Conservation (phyloP, 2,797 vertebrate species). For the Sebastes baramenuke region DNA sequence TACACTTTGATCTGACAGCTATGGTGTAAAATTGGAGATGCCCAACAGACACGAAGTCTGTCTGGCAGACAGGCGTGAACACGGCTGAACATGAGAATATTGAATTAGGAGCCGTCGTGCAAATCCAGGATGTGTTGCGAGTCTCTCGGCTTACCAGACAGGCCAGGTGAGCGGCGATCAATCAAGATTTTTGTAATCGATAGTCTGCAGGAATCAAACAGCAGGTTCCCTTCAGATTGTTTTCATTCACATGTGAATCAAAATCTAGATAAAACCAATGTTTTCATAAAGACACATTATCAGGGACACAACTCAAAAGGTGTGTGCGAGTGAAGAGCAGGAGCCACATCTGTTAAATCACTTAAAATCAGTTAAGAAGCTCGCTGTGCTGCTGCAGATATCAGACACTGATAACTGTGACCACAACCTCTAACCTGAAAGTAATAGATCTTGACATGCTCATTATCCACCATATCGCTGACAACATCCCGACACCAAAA, state of each 20-base stretch:
- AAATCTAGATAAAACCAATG: neutral
- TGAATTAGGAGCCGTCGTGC: constrained; percentile 74
- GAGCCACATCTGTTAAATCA: constrained; percentile 71
- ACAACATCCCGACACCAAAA: neutral
- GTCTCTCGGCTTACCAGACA: constrained; percentile 43
- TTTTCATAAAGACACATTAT: neutral
- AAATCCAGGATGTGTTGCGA: constrained; percentile 29
- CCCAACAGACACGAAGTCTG: constrained; percentile 47
- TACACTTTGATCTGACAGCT: constrained; percentile 74
- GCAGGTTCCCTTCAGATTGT: neutral
- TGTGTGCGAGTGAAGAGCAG: constrained; percentile 5
- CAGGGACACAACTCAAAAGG: neutral
- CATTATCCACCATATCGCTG: constrained; percentile 57
- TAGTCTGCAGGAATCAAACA: constrained; percentile 2
- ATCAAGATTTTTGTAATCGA: constrained; percentile 22
- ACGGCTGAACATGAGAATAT: constrained; percentile 65
- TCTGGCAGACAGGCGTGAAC: constrained; percentile 54
- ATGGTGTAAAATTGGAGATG: constrained; percentile 65
- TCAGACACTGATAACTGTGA: constrained; percentile 62
- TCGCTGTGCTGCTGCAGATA: constrained; percentile 56
- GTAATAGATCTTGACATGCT: constrained; percentile 69
- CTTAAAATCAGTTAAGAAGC: constrained; percentile 81
- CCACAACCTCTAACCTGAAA: constrained; percentile 65
- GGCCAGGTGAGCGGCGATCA: constrained; percentile 46
- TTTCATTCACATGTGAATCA: neutral